A percentile compares a stretch with the other conserved stretches of the same genome.
These are phyloP conservation scores for Xestoiulus laeticollis DNA, from an alignment of 2,888 invertebrate species.

Conservation along the genomic window DNA sequence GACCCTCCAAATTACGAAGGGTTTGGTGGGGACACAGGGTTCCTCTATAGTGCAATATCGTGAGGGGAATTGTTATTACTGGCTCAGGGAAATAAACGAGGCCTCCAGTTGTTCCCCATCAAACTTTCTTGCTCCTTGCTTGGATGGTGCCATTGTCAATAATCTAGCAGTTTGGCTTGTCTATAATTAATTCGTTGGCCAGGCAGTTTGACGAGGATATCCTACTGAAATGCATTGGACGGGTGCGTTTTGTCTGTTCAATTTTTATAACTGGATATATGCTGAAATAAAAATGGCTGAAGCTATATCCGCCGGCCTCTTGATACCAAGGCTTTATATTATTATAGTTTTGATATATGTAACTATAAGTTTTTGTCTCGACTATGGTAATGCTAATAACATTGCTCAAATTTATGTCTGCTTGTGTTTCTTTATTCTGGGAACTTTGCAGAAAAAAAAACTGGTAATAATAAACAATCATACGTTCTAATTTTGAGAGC, in stretches of 20 bases:
- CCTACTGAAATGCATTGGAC: background rate
- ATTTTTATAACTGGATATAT: background rate
- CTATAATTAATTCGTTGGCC: background rate
- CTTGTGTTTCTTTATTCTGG: no score
- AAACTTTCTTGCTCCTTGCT: slow-evolving; percentile 13
- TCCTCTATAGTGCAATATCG: background rate
- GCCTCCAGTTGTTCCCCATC: background rate
- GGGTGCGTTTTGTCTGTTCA: background rate
- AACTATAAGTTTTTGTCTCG: no score
- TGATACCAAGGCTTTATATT: background rate
- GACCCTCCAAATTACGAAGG: slow-evolving; percentile 16
- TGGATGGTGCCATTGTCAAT: background rate
- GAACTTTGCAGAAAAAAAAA: no score
- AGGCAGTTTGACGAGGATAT: slow-evolving; percentile 3
- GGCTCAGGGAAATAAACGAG: background rate
- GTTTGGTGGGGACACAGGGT: background rate
- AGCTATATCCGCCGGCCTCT: background rate
- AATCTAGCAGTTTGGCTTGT: background rate
- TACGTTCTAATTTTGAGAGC: no score
- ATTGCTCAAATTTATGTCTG: no score
- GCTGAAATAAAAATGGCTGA: background rate
- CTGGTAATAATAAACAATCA: no score
- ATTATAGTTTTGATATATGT: no score
- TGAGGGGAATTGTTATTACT: background rate
- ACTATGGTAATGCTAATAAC: no score